Percentiles rank a stretch among this genome's conserved stretches.
Evolutionary conservation across 1,140 invertebrate genomes (phyloP).

Genomic region (Ridgeia piscesae): DNA sequence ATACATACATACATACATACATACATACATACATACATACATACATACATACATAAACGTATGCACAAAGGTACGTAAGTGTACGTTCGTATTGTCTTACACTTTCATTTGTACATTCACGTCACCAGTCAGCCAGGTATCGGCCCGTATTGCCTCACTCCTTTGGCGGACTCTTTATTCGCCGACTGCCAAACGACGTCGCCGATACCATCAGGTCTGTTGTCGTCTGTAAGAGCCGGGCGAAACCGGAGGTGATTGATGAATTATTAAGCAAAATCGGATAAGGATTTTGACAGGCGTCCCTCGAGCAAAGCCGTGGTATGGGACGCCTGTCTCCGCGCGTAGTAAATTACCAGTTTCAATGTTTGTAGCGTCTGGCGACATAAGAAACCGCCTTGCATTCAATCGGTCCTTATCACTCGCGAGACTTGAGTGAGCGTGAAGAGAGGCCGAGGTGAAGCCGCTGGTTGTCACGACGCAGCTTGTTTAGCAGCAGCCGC

Average conservation of each 20-base stretch:
- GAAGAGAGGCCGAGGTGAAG: not conserved
- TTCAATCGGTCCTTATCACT: not conserved
- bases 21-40: not conserved
- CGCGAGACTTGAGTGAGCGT: not conserved
- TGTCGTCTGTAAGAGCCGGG: not conserved
- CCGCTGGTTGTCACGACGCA: not conserved
- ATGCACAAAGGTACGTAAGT: not conserved
- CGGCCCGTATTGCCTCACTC: not conserved
- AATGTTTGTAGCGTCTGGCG: not conserved
- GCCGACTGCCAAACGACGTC: not conserved
- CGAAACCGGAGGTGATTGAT: conserved; percentile 3
- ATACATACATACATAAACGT: not conserved
- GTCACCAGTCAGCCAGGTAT: not conserved
- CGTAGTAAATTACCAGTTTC: not conserved
- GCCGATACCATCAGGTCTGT: not conserved
- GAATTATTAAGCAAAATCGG: conserved; percentile 6
- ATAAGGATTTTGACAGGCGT: conserved; percentile 5
- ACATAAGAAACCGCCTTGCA: not conserved
- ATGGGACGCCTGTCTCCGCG: not conserved
- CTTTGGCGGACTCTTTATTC: not conserved
- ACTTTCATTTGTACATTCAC: not conserved
- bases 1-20: not conserved
- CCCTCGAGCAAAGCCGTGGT: not conserved
- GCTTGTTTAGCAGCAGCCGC: not conserved
- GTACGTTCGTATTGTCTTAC: not conserved